These are phyloP conservation scores for Tinamus major DNA, from an alignment of 2,797 vertebrate genomes.

Conservation along the genomic window DNA sequence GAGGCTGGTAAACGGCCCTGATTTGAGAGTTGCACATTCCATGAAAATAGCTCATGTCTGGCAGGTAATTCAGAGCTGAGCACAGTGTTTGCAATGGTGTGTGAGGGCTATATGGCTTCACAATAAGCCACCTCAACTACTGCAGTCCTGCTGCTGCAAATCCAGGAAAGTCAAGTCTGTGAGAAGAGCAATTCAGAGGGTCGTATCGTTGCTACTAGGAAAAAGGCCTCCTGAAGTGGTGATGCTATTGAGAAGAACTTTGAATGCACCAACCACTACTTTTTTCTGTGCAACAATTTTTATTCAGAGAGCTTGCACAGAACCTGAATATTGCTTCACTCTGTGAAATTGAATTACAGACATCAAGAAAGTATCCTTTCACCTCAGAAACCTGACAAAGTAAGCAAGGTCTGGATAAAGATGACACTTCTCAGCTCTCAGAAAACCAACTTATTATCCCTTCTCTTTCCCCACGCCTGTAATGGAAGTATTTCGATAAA, in stretches of 20 bases:
- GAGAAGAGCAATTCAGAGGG: not conserved
- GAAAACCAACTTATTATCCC: not conserved
- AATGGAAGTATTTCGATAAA: not conserved
- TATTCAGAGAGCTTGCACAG: not conserved
- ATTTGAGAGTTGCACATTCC: not conserved
- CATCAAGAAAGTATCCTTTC: not conserved
- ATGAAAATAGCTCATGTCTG: rapidly evolving
- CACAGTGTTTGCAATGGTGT: not conserved
- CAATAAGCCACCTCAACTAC: not conserved
- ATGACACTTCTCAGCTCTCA: not conserved
- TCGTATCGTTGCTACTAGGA: not conserved
- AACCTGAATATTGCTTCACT: not conserved
- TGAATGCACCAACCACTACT: not conserved
- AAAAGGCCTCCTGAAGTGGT: not conserved
- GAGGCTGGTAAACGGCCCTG: not conserved
- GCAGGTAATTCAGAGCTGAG: not conserved
- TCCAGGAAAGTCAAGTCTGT: not conserved
- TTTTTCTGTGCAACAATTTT: not conserved
- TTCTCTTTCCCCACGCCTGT: too few species aligned
- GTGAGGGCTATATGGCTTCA: too few species aligned
- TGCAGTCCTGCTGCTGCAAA: not conserved
- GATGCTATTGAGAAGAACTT: not conserved
- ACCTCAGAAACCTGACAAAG: not conserved
- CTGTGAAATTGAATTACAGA: not conserved
- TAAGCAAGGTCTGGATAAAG: not conserved